Evolutionary conservation across 2,888 invertebrate species (phyloP).

Genomic region (Synergus gifuensis): DNA sequence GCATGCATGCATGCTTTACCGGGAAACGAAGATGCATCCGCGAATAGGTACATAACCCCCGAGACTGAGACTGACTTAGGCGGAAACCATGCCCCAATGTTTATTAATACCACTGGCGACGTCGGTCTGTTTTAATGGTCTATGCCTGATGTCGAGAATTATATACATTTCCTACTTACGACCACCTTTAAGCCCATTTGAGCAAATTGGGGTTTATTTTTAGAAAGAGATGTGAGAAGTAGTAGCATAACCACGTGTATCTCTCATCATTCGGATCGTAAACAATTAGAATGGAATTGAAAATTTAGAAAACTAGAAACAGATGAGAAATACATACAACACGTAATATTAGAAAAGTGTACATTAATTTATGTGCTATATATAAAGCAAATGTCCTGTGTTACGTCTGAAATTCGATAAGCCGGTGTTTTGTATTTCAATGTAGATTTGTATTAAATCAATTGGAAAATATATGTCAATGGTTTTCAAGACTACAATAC

Average conservation of each 20-base stretch:
- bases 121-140: neutral
- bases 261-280: neutral
- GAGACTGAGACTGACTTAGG: neutral
- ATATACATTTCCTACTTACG: neutral
- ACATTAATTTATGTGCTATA: no score
- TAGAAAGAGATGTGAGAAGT: neutral
- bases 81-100: slow-evolving; percentile 17
- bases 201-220: neutral
- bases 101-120: slow-evolving; percentile 18
- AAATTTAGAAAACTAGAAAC: neutral
- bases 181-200: neutral
- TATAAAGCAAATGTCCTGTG: no score
- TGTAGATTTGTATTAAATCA: no score
- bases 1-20: slow-evolving; percentile 39
- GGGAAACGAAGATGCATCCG: slow-evolving; percentile 22
- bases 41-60: slow-evolving; percentile 19
- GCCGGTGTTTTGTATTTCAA: no score
- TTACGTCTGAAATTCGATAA: no score
- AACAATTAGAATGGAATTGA: neutral
- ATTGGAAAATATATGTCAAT: no score
- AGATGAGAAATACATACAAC: no score
- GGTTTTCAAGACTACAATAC: no score
- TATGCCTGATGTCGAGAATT: neutral
- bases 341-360: no score
- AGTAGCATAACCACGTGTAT: neutral